Evolutionary conservation across 2,888 invertebrate species (phyloP).

Genomic region (Clistopyga incitator): DNA sequence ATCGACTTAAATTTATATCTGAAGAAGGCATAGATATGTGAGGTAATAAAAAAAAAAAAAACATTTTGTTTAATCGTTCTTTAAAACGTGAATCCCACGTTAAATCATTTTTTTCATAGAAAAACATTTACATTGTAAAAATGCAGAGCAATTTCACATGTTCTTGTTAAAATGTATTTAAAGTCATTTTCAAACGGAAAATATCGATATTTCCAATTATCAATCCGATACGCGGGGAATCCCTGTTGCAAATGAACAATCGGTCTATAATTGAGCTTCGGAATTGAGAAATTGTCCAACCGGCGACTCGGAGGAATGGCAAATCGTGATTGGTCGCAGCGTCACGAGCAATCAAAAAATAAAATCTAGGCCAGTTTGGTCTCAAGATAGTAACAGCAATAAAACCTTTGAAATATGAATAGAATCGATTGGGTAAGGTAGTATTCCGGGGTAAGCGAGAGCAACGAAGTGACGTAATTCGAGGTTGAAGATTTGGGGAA

Average conservation of each 20-base stretch:
- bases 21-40: background rate
- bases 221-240: too few relatives aligned
- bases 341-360: background rate
- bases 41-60: background rate
- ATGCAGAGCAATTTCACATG: too few relatives aligned
- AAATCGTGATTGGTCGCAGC: background rate
- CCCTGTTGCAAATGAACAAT: too few relatives aligned
- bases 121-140: too few relatives aligned
- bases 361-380: background rate
- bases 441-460: background rate
- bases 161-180: too few relatives aligned
- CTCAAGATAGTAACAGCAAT: background rate
- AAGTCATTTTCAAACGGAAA: too few relatives aligned
- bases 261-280: too few relatives aligned
- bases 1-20: slow-evolving; percentile 1
- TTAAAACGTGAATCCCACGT: too few relatives aligned
- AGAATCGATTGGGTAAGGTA: background rate
- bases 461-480: background rate
- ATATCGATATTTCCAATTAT: too few relatives aligned
- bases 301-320: too few relatives aligned
- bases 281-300: too few relatives aligned
- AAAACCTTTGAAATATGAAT: background rate
- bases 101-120: too few relatives aligned
- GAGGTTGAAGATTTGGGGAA: slow-evolving; percentile 9
- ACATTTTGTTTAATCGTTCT: background rate